Conservation (phyloP, 37 sponge, comb jelly and placozoan genomes). For the Corticium candelabrum region DNA sequence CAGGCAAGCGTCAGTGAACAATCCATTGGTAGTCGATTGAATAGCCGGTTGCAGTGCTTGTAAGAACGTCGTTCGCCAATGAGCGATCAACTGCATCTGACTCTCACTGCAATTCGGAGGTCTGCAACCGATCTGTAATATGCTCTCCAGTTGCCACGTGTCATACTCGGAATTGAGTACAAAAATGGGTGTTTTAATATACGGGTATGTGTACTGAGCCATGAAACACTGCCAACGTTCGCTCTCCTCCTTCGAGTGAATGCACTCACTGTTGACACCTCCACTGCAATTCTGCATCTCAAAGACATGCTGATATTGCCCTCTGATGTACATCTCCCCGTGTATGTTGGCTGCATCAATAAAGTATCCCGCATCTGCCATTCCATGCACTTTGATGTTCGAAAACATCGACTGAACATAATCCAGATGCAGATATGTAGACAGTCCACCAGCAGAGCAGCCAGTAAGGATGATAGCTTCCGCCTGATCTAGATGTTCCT, state of each 20-base stretch:
- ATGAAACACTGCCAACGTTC: constrained; percentile 65
- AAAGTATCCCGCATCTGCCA: constrained; percentile 67
- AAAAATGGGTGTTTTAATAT: constrained; percentile 60
- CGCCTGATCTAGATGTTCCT: constrained; percentile 34
- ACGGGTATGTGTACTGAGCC: constrained; percentile 69
- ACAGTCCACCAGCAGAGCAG: constrained; percentile 84
- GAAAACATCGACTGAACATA: neutral
- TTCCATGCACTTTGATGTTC: neutral
- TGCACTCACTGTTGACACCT: constrained; percentile 50
- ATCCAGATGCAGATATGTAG: constrained; percentile 66
- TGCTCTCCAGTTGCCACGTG: constrained; percentile 50
- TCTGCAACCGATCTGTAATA: constrained; percentile 34
- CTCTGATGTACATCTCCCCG: constrained; percentile 8
- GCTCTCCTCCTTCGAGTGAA: constrained; percentile 3
- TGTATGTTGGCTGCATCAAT: constrained; percentile 16
- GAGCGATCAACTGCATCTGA: constrained; percentile 29
- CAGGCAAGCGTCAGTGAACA: constrained; percentile 56
- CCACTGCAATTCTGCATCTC: constrained; percentile 49
- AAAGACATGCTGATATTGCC: constrained; percentile 18
- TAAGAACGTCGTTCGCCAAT: constrained; percentile 27
- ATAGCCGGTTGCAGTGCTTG: constrained; percentile 24
- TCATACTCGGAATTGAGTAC: constrained; percentile 56
- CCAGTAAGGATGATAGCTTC: constrained; percentile 62
- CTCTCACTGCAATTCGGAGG: constrained; percentile 41
- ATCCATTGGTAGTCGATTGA: constrained; percentile 31